Evolutionary conservation across 2,797 vertebrate species (phyloP).

Genomic region (Crocidura indochinensis): DNA sequence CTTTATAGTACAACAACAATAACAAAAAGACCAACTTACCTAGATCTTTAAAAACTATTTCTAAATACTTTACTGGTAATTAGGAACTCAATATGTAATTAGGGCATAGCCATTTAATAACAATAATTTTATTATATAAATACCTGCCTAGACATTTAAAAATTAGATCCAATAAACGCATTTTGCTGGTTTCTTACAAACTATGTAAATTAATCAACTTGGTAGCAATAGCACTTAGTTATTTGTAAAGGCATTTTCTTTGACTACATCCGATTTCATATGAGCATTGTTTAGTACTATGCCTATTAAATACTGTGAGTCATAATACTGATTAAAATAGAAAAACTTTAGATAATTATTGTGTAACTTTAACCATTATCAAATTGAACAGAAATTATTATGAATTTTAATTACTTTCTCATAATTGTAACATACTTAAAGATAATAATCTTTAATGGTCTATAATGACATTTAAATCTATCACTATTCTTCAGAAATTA

Average conservation of each 20-base stretch:
- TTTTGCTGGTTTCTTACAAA: not conserved
- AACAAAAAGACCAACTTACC: not conserved
- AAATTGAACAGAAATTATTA: constrained; percentile 35
- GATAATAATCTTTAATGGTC: constrained; percentile 26
- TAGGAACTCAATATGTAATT: constrained; percentile 3
- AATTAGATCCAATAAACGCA: constrained; percentile 13
- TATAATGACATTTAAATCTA: constrained; percentile 29
- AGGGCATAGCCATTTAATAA: not conserved
- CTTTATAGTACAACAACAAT: no score
- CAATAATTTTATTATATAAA: constrained; percentile 6
- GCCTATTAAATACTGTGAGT: not conserved
- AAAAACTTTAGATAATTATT: constrained; percentile 22
- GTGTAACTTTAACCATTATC: constrained; percentile 21
- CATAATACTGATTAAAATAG: constrained; percentile 8
- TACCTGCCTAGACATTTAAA: not conserved
- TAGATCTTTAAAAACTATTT: not conserved
- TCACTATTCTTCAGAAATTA: constrained; percentile 42
- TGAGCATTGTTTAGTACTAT: constrained; percentile 24
- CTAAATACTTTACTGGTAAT: not conserved
- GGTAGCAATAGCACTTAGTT: not conserved
- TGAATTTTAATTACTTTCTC: constrained; percentile 48
- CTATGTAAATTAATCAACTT: constrained; percentile 3
- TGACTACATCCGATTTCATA: not conserved
- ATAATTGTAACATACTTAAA: constrained; percentile 49
- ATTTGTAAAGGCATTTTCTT: not conserved